phyloP scores from a whole-genome alignment of 2,797 vertebrate species.

The Rachycentron canadum region DNA sequence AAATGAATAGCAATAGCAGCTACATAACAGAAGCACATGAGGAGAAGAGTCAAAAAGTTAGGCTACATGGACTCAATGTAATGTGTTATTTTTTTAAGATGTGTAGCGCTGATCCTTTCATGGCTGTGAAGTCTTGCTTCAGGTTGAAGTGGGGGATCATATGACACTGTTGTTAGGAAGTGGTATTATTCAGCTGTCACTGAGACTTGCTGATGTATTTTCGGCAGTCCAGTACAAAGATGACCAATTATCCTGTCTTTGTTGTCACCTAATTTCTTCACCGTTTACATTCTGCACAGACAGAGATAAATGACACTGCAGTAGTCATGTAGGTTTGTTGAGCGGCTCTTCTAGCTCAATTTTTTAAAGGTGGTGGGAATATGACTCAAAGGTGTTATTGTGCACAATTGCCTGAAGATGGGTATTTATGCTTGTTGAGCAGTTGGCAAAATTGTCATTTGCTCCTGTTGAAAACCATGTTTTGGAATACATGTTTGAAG shows the following conservation, averaged over 20 bases:
- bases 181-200: slow-evolving; percentile 26
- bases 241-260: slow-evolving; percentile 14
- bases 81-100: not conserved
- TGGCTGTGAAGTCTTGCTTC: slow-evolving; percentile 6
- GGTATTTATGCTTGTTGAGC: not conserved
- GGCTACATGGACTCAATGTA: not conserved
- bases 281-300: slow-evolving; percentile 6
- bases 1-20: not conserved
- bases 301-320: slow-evolving; percentile 15
- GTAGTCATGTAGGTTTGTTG: not conserved
- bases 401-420: not conserved
- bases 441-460: not conserved
- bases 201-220: slow-evolving; percentile 14
- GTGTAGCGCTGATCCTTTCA: not conserved
- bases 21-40: not conserved
- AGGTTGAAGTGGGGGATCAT: not conserved
- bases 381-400: not conserved
- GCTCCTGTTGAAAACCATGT: not conserved
- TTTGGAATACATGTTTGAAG: not conserved
- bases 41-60: not conserved
- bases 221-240: slow-evolving; percentile 32
- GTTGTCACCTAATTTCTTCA: slow-evolving; percentile 9
- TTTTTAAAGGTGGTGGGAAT: not conserved
- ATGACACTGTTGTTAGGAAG: slow-evolving; percentile 7
- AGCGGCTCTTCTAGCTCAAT: not conserved